Base-by-base conservation (phyloP, 2,888 invertebrate genomes). In the Torymus tubicola region DNA sequence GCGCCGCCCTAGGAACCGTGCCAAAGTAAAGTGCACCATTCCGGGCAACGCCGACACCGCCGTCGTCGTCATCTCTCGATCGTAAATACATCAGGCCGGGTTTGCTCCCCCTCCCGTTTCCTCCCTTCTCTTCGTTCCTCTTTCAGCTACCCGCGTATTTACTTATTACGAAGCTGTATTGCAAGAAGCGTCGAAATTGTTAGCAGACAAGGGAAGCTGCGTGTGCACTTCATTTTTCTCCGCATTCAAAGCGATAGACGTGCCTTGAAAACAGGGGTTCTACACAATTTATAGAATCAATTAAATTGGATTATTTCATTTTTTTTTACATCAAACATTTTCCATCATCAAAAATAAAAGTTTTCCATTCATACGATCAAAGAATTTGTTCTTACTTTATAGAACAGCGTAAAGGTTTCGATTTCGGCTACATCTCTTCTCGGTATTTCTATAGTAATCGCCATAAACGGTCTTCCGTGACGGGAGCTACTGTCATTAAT, bases 1-100 rank as follows among this genome's bases (percentile, higher is more conserved):
- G 14, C 63, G n/a, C 18, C 16, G 42, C 3, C 42, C 14, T 50
- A 69, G 71, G 76, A 78, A 78, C 31, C 50, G 63, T 81, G 82
- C 81, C 81, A 82, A 78, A 78, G 75, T 81, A 64, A 80, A 77
- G 74, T 82, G 80, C 81, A 78, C 53, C 31, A 21, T 60, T 70
- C 50, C 50, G 2, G 2, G 52, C 12, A 5, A 18, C 55, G 11
- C n/a, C 42, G 12, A 24, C 8, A 18, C 4, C 13, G 21, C 4
- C 12, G 13, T 18, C 12, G 69, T 61, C 18, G 16, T 63, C 13
- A 8, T 14, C 52, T 57, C 67, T 68, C 63, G 68, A 80, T 80
- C 72, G 76, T 77, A 80, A 80, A 80, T 80, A 73, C 68, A 80
- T 80, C 76, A 72, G 76, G 42, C 16, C n/a, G 42, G 21, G 52